A percentile compares a stretch with the other conserved stretches of the same genome.
Conservation (phyloP, 2,797 vertebrate genomes). For the Manis javanica region DNA sequence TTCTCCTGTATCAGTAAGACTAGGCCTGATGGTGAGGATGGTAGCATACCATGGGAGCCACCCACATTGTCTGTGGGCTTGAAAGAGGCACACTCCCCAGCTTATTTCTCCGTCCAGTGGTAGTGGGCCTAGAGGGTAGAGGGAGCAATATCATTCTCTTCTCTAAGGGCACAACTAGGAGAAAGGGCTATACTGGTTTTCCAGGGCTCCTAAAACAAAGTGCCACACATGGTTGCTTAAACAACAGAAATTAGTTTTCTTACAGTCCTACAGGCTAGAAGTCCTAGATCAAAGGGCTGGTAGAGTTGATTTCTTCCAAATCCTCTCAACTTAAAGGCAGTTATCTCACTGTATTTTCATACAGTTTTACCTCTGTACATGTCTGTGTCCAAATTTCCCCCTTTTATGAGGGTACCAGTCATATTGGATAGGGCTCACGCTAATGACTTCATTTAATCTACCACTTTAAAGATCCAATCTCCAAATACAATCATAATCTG, state of each 20-base stretch:
- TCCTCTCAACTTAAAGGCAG: not conserved
- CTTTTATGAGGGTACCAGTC: not conserved
- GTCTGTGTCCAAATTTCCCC: not conserved
- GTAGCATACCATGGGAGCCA: fast-evolving
- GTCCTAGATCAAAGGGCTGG: not conserved
- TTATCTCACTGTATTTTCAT: not conserved
- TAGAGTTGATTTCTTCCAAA: not conserved
- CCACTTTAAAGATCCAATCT: not conserved
- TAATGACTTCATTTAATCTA: not conserved
- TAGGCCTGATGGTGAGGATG: fast-evolving
- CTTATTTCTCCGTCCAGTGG: not conserved
- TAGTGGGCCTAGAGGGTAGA: not conserved
- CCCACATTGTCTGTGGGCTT: fast-evolving
- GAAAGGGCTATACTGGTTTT: not conserved
- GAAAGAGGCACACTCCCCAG: too few species aligned
- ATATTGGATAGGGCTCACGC: not conserved
- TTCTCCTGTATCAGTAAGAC: too few species aligned
- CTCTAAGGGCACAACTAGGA: not conserved
- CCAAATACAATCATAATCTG: not conserved
- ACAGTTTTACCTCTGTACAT: not conserved
- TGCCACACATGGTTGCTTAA: not conserved
- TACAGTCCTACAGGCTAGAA: not conserved
- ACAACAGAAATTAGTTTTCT: not conserved
- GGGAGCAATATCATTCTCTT: not conserved
- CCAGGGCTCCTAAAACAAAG: not conserved